These are phyloP conservation scores for Ptychochromis oligacanthus DNA, from an alignment of 2,113 vertebrate genomes.

Conservation along the genomic window DNA sequence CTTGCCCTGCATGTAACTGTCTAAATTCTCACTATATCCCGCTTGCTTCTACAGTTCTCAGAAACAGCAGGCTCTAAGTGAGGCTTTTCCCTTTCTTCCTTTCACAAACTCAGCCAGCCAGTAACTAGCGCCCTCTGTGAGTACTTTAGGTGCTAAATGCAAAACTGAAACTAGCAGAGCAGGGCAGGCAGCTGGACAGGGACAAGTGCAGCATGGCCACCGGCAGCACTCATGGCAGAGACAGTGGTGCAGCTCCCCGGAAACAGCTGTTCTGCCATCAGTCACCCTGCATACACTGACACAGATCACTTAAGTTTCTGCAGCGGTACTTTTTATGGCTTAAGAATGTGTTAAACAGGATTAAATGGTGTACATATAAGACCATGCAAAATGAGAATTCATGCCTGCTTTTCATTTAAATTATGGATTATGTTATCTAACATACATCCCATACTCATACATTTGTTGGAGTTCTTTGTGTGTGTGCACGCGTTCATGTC, in stretches of 20 bases:
- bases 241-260: constrained; percentile 56
- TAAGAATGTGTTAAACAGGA: neutral
- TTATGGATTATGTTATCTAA: neutral
- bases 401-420: neutral
- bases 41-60: constrained; percentile 1
- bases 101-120: constrained; percentile 30
- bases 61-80: neutral
- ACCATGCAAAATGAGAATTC: neutral
- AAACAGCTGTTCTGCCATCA: constrained; percentile 74
- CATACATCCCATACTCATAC: neutral
- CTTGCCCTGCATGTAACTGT: neutral
- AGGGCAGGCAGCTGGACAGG: constrained; percentile 57
- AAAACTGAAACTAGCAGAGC: constrained; percentile 23
- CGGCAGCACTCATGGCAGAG: constrained; percentile 10
- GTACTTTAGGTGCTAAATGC: constrained; percentile 7
- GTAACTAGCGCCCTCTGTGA: constrained; percentile 72
- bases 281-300: constrained; percentile 45
- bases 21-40: neutral
- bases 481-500: neutral
- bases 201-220: constrained; percentile 51
- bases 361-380: neutral
- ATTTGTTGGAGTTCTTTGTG: neutral
- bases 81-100: constrained; percentile 12
- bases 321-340: neutral
- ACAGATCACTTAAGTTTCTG: neutral